Base-by-base conservation (phyloP, 1,140 invertebrate genomes). In the Monochamus saltuarius region DNA sequence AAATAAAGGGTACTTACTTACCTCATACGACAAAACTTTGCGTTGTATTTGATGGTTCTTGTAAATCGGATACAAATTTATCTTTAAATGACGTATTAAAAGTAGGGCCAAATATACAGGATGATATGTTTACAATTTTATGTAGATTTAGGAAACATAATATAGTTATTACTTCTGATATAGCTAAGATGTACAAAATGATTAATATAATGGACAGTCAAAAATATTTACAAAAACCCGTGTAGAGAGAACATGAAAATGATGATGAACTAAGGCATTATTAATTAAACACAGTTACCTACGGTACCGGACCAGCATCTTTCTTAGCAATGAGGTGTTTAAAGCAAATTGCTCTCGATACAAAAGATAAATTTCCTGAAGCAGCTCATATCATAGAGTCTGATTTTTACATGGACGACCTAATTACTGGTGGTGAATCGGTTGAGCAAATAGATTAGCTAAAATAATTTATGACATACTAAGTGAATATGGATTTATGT, bases 171-270 rank as follows among this genome's bases (percentile, higher is more conserved):
- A 11, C 38, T 10, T 55, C 61, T 19, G 66, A 68, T 46, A 61
- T 68, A 1, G 54, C 38, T 46, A 65, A 65, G 42, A 67, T 67
- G 62, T 67, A 52, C 37, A 55, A 53, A n/a, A 53, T 60, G 46
- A 55, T 68, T 19, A 46, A 54, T 38, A 9, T 59, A 37, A 60
- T 17, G 49, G 53, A 39, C 7, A 45, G n/a, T 42, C 58, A 50
- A 47, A 63, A 29, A 54, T 4, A 73, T 16, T 73, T 69, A 51
- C 75, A 80, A 58, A 62, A 69, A 37, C 79, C 80, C 22, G 45
- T 81, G 6, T 81, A 79, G 77, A 46, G 73, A 40, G 35, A 47
- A 7, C 34, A 54, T 38, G 2, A 17, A 29, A 56, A 64, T n/a
- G n/a, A 56, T 16, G 39, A 50, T n/a, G n/a, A n/a, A 7, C 42